Evolutionary conservation across 1,140 invertebrate species (phyloP), one percentile per base, ranked within the genome.

Genomic region (Rhynchophorus ferrugineus): DNA sequence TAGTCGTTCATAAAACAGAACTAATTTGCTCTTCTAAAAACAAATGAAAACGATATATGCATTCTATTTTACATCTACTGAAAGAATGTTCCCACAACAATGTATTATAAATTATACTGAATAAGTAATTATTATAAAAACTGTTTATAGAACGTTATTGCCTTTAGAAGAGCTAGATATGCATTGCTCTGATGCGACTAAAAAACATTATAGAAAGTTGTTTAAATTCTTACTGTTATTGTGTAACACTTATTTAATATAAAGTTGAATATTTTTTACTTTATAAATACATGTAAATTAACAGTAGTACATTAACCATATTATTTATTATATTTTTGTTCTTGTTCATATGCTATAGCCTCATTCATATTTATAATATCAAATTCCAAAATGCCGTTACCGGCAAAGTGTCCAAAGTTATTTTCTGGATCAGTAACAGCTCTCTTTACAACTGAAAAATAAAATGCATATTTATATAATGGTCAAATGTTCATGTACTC

Each of bases 391-490:
- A 89, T 77, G 54, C 76, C 76, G 35, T 80, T 80, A 16, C 88
- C 87, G 47, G 86, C 77, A 71, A 86, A 90, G 60, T 83, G 81
- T n/a, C 81, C 77, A 67, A 83, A 89, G 47, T 83, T 78, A 37
- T 73, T 73, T 21, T 69, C 66, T 5, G 71, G 62, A 1, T 69
- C 65, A 5, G 71, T 50, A 35, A 79, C 76, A 44, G 74, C 73
- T 24, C 86, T 75, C 65, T 89, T 89, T 48, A 77, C 77, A 34
- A 89, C 85, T 87, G 69, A 44, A 80, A 78, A 44, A 55, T 50
- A 50, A 54, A 61, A 58, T 49, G 49, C 58, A 56, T 59, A 57
- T 41, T 9, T 34, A 50, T 34, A 41, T 53, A 44, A 49, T 3
- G 21, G 35, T 22, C 36, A 49, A 64, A 54, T 64, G 47, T 70